phyloP scores from a whole-genome alignment of 2,113 vertebrate genomes.

The Prietella phreatophila region DNA sequence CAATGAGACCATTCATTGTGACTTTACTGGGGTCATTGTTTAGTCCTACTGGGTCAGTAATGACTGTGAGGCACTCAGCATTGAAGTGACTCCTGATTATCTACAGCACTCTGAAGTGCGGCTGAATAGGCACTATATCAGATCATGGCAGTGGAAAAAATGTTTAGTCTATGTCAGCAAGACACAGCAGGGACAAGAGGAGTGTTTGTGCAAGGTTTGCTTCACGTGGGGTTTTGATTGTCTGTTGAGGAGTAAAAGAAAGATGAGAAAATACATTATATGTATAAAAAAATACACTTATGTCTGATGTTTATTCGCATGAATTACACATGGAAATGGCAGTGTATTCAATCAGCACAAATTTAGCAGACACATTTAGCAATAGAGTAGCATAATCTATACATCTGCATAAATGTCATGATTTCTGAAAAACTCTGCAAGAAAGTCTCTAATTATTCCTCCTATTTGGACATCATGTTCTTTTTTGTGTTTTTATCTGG shows the following conservation, averaged over 20 bases:
- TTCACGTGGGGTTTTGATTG: conserved; percentile 8
- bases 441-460: neutral
- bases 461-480: conserved; percentile 56
- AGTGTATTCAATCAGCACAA: neutral
- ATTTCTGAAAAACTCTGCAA: neutral
- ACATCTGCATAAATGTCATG: neutral
- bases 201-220: conserved; percentile 30
- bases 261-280: neutral
- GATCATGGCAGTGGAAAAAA: conserved; percentile 27
- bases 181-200: conserved; percentile 20
- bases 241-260: neutral
- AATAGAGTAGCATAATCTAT: neutral
- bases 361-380: neutral
- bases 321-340: neutral
- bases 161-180: conserved; percentile 13
- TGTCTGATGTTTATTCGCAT: neutral
- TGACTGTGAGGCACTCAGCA: conserved; percentile 51
- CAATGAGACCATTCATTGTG: conserved; percentile 57
- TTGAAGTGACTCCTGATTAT: conserved; percentile 32
- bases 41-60: conserved; percentile 8
- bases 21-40: conserved; percentile 39
- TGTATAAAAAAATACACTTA: neutral
- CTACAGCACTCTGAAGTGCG: conserved; percentile 25
- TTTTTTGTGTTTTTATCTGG: conserved; percentile 63
- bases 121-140: conserved; percentile 34